A percentile compares a stretch with the other conserved stretches of the same genome.
These are phyloP conservation scores for Adoxophyes honmai DNA, from an alignment of 1,140 invertebrate species.

Conservation along the genomic window DNA sequence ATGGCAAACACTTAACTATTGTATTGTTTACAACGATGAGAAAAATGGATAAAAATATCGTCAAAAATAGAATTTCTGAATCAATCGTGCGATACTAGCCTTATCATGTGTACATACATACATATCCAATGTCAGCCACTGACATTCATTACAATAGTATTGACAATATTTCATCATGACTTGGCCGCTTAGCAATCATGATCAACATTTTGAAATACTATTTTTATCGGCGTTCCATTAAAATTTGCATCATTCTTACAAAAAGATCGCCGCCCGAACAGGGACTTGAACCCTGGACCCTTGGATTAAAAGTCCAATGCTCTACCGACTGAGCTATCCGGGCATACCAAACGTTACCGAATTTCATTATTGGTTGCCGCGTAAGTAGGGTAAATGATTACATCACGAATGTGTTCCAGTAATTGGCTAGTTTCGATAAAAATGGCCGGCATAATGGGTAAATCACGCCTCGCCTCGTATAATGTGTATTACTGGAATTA, in stretches of 20 bases:
- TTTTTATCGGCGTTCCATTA: too few relatives aligned
- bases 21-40: too few relatives aligned
- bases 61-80: too few relatives aligned
- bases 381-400: not conserved
- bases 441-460: conserved; percentile 9
- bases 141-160: too few relatives aligned
- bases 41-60: too few relatives aligned
- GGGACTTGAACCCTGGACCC: conserved; percentile 88
- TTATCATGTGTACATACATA: too few relatives aligned
- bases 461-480: conserved; percentile 1
- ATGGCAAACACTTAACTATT: too few relatives aligned
- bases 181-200: too few relatives aligned
- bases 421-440: conserved; percentile 9
- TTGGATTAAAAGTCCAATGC: conserved; percentile 82
- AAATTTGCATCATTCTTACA: not conserved
- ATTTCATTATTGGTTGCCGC: not conserved
- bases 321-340: conserved; percentile 60
- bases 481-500: not conserved
- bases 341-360: conserved; percentile 14
- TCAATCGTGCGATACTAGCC: too few relatives aligned
- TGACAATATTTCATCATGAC: too few relatives aligned
- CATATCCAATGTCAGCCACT: too few relatives aligned
- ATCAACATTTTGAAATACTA: too few relatives aligned
- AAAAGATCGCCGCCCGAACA: conserved; percentile 78
- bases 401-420: not conserved